These are phyloP conservation scores for Coryphaenoides rupestris DNA, from an alignment of 2,113 vertebrate species.

Conservation along the genomic window DNA sequence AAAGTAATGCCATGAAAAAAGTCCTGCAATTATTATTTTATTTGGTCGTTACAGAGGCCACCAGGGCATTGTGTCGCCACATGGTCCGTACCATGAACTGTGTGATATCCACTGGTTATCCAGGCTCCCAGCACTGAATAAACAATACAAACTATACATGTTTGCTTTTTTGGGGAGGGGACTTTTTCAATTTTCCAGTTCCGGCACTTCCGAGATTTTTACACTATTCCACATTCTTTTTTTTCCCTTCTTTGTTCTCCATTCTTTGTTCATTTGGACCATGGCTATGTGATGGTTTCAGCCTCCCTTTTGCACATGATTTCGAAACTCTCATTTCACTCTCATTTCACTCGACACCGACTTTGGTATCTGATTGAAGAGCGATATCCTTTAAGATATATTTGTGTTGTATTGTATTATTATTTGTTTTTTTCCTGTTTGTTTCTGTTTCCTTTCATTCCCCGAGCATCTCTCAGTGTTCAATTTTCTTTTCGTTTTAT, in stretches of 20 bases:
- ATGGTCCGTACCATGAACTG: slow-evolving; percentile 40
- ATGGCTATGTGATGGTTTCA: too few species aligned
- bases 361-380: too few species aligned
- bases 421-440: slow-evolving; percentile 17
- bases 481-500: slow-evolving; percentile 22
- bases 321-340: too few species aligned
- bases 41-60: slow-evolving; percentile 52
- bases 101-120: slow-evolving; percentile 30
- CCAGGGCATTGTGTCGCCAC: slow-evolving; percentile 35
- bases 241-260: too few species aligned
- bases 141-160: too few species aligned
- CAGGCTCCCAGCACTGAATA: slow-evolving; percentile 14
- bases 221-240: slow-evolving; percentile 5
- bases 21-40: slow-evolving; percentile 58
- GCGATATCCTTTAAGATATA: neutral
- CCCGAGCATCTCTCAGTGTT: slow-evolving; percentile 19
- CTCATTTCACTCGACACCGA: too few species aligned
- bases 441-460: slow-evolving; percentile 21
- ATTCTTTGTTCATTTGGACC: too few species aligned
- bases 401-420: neutral
- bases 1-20: slow-evolving; percentile 59
- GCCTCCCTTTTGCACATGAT: too few species aligned
- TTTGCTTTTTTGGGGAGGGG: slow-evolving; percentile 40
- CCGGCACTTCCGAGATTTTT: slow-evolving; percentile 21
- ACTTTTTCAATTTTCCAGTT: slow-evolving; percentile 27